Evolutionary conservation across 2,797 vertebrate species (phyloP).

Genomic region (Eurystomus glaucurus): DNA sequence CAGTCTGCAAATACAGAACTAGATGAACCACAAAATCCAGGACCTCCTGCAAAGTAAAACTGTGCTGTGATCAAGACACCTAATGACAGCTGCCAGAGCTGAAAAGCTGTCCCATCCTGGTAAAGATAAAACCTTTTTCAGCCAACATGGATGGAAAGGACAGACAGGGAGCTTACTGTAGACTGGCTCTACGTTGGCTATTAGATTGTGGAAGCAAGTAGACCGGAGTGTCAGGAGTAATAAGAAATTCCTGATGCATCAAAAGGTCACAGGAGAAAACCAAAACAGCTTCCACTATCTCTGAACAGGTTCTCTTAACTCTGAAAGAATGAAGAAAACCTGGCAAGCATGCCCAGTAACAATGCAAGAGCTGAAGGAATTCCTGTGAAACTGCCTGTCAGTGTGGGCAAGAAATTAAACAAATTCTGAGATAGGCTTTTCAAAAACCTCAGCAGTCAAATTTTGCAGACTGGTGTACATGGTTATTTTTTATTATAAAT

Average conservation of each 20-base stretch:
- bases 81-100: neutral
- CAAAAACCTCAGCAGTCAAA: neutral
- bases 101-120: neutral
- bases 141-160: neutral
- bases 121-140: neutral
- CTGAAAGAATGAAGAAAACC: neutral
- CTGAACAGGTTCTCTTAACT: conserved; percentile 6
- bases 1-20: neutral
- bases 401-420: neutral
- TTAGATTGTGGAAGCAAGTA: neutral
- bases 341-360: neutral
- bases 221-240: neutral
- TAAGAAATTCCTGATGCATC: neutral
- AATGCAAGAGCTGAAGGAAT: neutral
- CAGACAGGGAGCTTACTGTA: neutral
- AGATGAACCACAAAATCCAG: neutral
- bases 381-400: neutral
- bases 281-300: conserved; percentile 2
- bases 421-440: neutral
- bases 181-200: neutral
- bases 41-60: neutral
- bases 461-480: neutral
- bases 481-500: neutral
- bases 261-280: neutral
- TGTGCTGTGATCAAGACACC: neutral